Evolutionary conservation across 1,140 invertebrate genomes (phyloP).

Genomic region (Parapsyche elsis): DNA sequence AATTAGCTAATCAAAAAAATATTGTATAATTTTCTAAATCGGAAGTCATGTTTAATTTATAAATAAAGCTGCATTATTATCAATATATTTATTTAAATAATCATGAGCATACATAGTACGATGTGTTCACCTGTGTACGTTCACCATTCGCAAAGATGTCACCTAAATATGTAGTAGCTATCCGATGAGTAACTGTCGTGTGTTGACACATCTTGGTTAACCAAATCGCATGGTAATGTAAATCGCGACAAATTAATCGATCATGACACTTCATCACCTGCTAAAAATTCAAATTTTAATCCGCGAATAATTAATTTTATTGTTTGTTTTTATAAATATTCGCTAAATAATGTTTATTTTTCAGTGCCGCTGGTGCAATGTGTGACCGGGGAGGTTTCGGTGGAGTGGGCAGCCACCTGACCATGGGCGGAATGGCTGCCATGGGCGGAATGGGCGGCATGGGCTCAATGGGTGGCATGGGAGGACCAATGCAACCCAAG

Average conservation of each 20-base stretch:
- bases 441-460: slow-evolving; percentile 65
- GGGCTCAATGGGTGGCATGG: slow-evolving; percentile 64
- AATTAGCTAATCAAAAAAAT: too few species aligned
- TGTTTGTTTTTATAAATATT: slow-evolving; percentile 4
- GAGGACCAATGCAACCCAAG: slow-evolving; percentile 67
- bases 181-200: not conserved
- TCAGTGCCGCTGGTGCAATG: slow-evolving; percentile 68
- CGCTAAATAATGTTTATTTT: slow-evolving; percentile 51
- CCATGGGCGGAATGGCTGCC: slow-evolving; percentile 56
- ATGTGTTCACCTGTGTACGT: slow-evolving; percentile 4
- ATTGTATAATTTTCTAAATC: too few species aligned
- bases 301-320: not conserved
- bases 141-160: not conserved
- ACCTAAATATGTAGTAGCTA: not conserved
- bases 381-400: slow-evolving; percentile 62
- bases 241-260: not conserved
- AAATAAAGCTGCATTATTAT: too few species aligned
- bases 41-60: too few species aligned
- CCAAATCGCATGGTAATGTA: not conserved
- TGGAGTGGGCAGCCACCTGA: slow-evolving; percentile 34
- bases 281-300: too few species aligned
- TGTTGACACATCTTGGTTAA: slow-evolving; percentile 13
- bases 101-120: too few species aligned
- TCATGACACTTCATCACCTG: not conserved
- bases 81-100: too few species aligned